Conservation (phyloP, 2,888 invertebrate genomes). For the Andricus curvator region DNA sequence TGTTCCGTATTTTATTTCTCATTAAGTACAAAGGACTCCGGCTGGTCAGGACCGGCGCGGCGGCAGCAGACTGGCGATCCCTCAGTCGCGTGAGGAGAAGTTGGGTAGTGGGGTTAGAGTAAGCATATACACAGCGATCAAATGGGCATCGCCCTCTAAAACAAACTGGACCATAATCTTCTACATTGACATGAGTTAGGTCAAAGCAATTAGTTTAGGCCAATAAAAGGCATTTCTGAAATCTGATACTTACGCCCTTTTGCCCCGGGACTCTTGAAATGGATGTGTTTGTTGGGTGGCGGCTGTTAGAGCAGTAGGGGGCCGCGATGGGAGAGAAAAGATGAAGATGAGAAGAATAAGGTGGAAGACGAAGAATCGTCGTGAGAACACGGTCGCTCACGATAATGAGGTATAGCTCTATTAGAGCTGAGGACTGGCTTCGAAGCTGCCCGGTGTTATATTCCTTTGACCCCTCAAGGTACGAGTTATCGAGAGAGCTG, state of each 20-base stretch:
- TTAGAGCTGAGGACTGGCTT: conserved; percentile 57
- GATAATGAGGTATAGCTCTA: conserved; percentile 70
- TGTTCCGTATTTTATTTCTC: no score
- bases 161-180: no score
- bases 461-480: conserved; percentile 49
- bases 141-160: no score
- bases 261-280: neutral
- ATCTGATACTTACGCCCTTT: no score
- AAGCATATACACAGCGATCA: no score
- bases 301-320: conserved; percentile 23
- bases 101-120: no score
- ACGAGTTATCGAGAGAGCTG: conserved; percentile 42
- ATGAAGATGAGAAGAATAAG: conserved; percentile 57
- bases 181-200: neutral
- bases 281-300: conserved; percentile 20
- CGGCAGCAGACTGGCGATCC: no score
- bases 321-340: conserved; percentile 42
- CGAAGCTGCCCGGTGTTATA: conserved; percentile 50
- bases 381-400: conserved; percentile 67
- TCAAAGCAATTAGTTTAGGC: no score
- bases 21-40: no score
- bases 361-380: conserved; percentile 61
- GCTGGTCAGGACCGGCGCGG: no score
- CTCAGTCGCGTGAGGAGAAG: no score
- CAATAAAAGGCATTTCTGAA: no score